These are phyloP conservation scores for Solea senegalensis DNA, from an alignment of 2,113 vertebrate species.

Conservation along the genomic window DNA sequence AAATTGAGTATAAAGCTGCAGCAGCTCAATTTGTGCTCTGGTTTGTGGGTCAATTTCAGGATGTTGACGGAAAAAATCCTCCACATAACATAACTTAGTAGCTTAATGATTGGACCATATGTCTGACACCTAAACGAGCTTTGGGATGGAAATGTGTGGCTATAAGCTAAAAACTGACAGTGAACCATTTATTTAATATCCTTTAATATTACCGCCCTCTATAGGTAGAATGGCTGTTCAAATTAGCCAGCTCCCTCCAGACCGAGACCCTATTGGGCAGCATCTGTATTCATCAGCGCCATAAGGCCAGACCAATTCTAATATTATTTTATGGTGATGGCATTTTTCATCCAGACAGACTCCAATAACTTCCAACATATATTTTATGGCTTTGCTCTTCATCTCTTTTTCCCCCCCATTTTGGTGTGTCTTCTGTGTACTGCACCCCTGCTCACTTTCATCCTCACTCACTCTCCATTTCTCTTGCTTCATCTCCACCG, in stretches of 20 bases:
- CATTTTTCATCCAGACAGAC: conserved; percentile 67
- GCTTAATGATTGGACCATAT: conserved; percentile 28
- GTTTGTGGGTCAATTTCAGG: conserved; percentile 21
- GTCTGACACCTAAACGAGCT: conserved; percentile 33
- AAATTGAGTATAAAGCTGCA: conserved; percentile 10
- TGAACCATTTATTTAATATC: conserved; percentile 64
- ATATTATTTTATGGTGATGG: conserved; percentile 72
- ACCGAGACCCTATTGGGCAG: conserved; percentile 50
- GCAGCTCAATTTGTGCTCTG: conserved; percentile 2
- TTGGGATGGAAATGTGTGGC: conserved; percentile 34
- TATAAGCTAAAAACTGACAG: conserved; percentile 58
- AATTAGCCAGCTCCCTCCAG: conserved; percentile 51
- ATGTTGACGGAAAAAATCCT: conserved; percentile 32
- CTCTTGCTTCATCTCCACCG: conserved; percentile 4
- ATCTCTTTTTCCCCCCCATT: conserved; percentile 13
- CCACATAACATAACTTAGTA: conserved; percentile 22
- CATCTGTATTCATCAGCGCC: conserved; percentile 71
- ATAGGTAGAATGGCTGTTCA: conserved; percentile 51
- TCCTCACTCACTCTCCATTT: conserved; percentile 7
- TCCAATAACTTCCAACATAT: conserved; percentile 65
- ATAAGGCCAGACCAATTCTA: conserved; percentile 67
- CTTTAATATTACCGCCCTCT: conserved; percentile 58
- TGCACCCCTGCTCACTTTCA: conserved; percentile 15
- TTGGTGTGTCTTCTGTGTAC: conserved; percentile 13
- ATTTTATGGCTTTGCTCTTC: conserved; percentile 58